Conservation (phyloP, 2,113 vertebrate species). For the Amblyornis subalaris region DNA sequence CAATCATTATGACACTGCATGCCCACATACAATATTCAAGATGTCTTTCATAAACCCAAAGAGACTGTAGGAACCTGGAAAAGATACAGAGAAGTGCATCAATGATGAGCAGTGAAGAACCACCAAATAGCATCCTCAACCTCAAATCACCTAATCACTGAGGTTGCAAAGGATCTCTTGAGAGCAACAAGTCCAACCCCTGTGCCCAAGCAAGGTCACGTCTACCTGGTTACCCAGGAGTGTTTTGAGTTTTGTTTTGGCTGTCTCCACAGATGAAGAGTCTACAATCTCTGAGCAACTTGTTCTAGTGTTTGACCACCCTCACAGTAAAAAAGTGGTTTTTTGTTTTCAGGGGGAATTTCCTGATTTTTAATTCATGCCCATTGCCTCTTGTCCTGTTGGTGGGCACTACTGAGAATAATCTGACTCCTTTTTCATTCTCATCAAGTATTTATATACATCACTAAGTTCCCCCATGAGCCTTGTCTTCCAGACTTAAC, state of each 20-base stretch:
- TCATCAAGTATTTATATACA: neutral
- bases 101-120: neutral
- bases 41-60: neutral
- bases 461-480: rapidly evolving
- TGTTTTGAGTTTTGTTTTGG: neutral
- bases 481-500: neutral
- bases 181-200: neutral
- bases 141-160: neutral
- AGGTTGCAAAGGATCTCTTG: neutral
- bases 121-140: neutral
- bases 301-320: neutral
- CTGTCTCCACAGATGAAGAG: neutral
- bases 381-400: neutral
- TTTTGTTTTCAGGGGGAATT: neutral
- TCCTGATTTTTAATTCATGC: neutral
- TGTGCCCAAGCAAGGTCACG: neutral
- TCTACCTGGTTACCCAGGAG: neutral
- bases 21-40: neutral
- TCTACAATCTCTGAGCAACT: neutral
- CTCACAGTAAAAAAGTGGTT: neutral
- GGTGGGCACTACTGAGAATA: neutral
- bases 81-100: neutral
- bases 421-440: neutral
- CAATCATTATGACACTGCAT: neutral
- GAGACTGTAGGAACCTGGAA: neutral